A percentile compares a stretch with the other conserved stretches of the same genome.
These are phyloP conservation scores for Jacana jacana DNA, from an alignment of 2,113 vertebrate genomes.

Conservation along the genomic window DNA sequence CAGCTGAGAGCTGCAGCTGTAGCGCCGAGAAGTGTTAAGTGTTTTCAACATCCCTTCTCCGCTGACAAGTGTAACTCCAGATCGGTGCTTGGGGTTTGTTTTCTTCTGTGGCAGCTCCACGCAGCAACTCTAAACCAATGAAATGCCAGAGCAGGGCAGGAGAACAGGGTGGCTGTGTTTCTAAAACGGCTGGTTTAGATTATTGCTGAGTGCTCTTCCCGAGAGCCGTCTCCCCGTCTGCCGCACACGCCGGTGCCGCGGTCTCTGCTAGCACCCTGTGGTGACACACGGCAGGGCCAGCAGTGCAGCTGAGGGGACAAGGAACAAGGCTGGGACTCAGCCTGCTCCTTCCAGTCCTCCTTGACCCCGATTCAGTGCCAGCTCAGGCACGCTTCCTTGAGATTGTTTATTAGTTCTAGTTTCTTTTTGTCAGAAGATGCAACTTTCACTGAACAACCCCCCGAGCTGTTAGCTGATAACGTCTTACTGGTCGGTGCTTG, in stretches of 20 bases:
- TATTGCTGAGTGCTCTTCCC: neutral
- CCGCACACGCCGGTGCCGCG: rapidly evolving
- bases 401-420: neutral
- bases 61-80: neutral
- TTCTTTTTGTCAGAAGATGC: neutral
- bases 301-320: rapidly evolving
- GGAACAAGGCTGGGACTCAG: neutral
- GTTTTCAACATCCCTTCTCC: neutral
- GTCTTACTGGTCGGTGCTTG: neutral
- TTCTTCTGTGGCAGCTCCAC: neutral
- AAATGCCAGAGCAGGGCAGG: neutral
- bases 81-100: neutral
- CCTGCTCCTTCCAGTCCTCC: neutral
- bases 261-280: neutral
- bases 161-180: neutral
- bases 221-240: neutral
- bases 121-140: neutral
- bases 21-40: neutral
- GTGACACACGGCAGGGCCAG: rapidly evolving
- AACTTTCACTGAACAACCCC: neutral
- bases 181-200: neutral
- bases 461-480: neutral
- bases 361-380: neutral
- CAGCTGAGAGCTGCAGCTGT: neutral
- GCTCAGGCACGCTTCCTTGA: rapidly evolving